phyloP scores from a whole-genome alignment of 2,888 invertebrate species.

The Ennomos erosarius region DNA sequence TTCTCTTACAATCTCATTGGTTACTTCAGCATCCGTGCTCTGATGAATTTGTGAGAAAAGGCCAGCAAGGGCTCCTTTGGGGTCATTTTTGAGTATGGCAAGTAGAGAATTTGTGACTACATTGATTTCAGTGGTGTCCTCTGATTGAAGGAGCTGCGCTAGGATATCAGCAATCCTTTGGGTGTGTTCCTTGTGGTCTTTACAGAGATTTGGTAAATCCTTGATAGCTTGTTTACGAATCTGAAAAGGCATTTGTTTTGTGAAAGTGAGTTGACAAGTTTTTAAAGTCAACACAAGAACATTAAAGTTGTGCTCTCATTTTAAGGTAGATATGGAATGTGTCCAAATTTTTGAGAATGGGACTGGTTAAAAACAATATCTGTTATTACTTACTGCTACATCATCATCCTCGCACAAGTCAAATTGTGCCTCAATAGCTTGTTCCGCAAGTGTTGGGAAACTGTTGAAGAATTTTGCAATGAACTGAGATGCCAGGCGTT shows the following conservation, averaged over 20 bases:
- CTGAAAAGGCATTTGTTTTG: conserved; percentile 71
- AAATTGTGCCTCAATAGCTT: conserved; percentile 95
- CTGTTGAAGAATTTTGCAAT: conserved; percentile 97
- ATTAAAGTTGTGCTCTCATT: too few species aligned
- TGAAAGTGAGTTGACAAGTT: neutral
- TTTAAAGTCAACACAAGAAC: too few species aligned
- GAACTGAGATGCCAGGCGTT: conserved; percentile 97
- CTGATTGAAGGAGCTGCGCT: conserved; percentile 94
- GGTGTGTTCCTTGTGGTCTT: conserved; percentile 93
- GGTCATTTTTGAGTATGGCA: conserved; percentile 90
- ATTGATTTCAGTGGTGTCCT: conserved; percentile 93
- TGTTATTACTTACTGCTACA: conserved; percentile 88
- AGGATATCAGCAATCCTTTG: conserved; percentile 96
- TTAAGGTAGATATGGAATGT: too few species aligned
- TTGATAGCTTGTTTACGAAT: conserved; percentile 98
- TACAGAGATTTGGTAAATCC: conserved; percentile 94
- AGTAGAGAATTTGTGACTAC: conserved; percentile 93
- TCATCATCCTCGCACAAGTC: conserved; percentile 98
- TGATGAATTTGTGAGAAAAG: conserved; percentile 85
- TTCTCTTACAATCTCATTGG: conserved; percentile 90
- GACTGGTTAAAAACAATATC: conserved; percentile 14
- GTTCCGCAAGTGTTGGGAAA: conserved; percentile 94
- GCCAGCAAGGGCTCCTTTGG: conserved; percentile 86
- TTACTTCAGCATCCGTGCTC: conserved; percentile 80
- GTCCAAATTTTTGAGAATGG: neutral